phyloP scores from a whole-genome alignment of 2,113 vertebrate genomes.

The Helogale parvula region DNA sequence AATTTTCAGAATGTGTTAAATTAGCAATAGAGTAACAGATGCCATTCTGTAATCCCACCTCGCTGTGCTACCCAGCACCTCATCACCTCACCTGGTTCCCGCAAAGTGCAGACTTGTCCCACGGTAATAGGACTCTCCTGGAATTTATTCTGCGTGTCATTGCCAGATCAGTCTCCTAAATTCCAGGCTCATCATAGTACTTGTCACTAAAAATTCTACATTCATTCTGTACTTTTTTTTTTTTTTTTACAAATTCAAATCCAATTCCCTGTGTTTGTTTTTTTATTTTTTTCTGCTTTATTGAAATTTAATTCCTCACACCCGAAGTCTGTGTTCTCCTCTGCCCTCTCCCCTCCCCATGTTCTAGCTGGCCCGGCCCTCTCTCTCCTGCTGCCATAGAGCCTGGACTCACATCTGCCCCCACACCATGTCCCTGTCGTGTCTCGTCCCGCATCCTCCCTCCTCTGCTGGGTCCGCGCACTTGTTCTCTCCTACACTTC shows the following conservation, averaged over 20 bases:
- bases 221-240: not conserved
- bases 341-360: rapidly evolving
- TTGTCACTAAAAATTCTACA: not conserved
- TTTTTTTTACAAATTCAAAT: not conserved
- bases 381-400: not conserved
- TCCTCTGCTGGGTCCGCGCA: too few species aligned
- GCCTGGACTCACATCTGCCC: rapidly evolving
- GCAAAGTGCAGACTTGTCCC: not conserved
- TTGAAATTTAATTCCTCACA: not conserved
- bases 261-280: rapidly evolving
- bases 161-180: not conserved
- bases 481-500: not conserved
- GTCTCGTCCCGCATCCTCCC: not conserved
- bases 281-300: rapidly evolving
- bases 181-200: not conserved
- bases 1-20: slow-evolving; percentile 2
- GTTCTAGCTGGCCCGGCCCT: not conserved
- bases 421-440: rapidly evolving
- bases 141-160: not conserved
- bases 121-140: not conserved
- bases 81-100: not conserved
- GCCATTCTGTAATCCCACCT: not conserved
- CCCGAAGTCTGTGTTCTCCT: not conserved
- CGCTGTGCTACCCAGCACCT: not conserved
- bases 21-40: not conserved